phyloP scores from a whole-genome alignment of 2,888 invertebrate species.

The Lutraria lutraria region DNA sequence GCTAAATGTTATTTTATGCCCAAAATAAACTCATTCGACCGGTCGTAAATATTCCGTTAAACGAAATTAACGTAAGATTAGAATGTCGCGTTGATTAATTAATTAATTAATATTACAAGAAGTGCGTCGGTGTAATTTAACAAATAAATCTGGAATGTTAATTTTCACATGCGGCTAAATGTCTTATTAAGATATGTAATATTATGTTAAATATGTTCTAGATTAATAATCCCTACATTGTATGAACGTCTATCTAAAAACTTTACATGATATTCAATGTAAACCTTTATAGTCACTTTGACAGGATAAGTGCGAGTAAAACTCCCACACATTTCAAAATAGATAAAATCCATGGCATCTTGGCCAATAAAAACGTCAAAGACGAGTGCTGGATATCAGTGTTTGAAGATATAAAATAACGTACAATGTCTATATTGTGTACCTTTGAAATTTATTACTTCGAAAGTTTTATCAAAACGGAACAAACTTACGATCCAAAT shows the following conservation, averaged over 20 bases:
- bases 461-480: neutral
- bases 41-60: neutral
- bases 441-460: neutral
- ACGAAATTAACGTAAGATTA: too few species aligned
- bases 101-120: neutral
- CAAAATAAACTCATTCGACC: neutral
- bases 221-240: neutral
- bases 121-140: neutral
- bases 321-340: constrained; percentile 17
- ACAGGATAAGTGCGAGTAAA: neutral
- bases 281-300: neutral
- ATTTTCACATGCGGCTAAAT: neutral
- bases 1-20: neutral
- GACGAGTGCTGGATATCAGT: neutral
- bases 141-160: neutral
- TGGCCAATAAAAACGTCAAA: neutral
- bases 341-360: constrained; percentile 15
- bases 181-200: constrained; percentile 2
- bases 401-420: neutral
- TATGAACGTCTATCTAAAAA: constrained; percentile 7
- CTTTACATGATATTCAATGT: neutral
- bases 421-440: constrained; percentile 12
- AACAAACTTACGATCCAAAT: neutral
- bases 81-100: too few species aligned
- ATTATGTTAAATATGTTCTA: neutral